Evolutionary conservation across 1,140 invertebrate genomes (phyloP).

Genomic region (Nasonia giraulti): DNA sequence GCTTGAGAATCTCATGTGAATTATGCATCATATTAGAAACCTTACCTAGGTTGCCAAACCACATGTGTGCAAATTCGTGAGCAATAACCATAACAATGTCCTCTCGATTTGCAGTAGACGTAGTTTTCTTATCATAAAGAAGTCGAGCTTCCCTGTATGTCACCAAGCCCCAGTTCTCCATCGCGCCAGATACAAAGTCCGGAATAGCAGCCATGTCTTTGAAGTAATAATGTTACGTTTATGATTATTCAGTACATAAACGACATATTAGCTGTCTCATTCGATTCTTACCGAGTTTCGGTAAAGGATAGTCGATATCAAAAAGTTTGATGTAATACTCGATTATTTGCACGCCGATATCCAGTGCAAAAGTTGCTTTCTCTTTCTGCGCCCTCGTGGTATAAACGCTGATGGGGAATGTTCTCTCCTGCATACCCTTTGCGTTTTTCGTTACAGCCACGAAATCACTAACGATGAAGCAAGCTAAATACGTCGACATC

Average conservation of each 20-base stretch:
- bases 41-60: conserved; percentile 90
- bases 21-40: conserved; percentile 25
- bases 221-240: background rate
- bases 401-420: conserved; percentile 83
- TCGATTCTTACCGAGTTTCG: conserved; percentile 83
- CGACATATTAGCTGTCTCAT: background rate
- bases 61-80: conserved; percentile 95
- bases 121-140: conserved; percentile 81
- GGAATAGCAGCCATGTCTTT: conserved; percentile 94
- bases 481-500: conserved; percentile 95
- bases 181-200: conserved; percentile 95
- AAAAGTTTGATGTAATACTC: conserved; percentile 93
- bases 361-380: conserved; percentile 87
- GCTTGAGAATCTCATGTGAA: background rate
- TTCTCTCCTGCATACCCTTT: conserved; percentile 73
- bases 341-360: conserved; percentile 85
- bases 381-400: conserved; percentile 83
- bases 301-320: conserved; percentile 87
- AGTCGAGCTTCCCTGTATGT: conserved; percentile 90
- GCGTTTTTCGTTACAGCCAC: conserved; percentile 75
- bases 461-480: conserved; percentile 95
- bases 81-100: conserved; percentile 87
- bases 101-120: conserved; percentile 85
- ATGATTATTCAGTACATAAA: background rate
- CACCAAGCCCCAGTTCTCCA: conserved; percentile 95